A percentile compares a stretch with the other conserved stretches of the same genome.
These are phyloP conservation scores for Paraplagusia blochii DNA, from an alignment of 2,113 vertebrate species.

Conservation along the genomic window DNA sequence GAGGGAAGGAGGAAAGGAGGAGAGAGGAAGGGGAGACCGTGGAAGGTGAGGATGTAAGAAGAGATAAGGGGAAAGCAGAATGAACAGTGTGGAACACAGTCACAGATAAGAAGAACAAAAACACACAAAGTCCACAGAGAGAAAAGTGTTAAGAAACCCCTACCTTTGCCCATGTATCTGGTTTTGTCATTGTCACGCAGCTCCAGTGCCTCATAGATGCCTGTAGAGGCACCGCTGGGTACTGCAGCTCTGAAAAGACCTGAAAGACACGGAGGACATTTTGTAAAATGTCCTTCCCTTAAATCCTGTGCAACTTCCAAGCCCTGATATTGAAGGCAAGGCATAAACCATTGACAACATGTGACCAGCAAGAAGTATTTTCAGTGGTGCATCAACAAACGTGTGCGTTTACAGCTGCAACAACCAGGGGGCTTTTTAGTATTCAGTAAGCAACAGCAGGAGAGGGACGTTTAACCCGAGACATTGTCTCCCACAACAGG, in stretches of 20 bases:
- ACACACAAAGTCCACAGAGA: neutral
- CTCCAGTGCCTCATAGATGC: constrained; percentile 96
- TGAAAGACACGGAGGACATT: constrained; percentile 56
- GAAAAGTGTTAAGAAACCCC: neutral
- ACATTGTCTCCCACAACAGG: neutral
- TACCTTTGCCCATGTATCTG: constrained; percentile 95
- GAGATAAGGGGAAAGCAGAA: constrained; percentile 13
- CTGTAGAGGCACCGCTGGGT: constrained; percentile 95
- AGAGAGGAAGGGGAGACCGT: constrained; percentile 32
- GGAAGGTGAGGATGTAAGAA: constrained; percentile 19
- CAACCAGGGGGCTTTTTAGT: neutral
- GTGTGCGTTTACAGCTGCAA: neutral
- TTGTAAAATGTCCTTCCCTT: constrained; percentile 1
- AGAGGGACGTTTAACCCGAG: constrained; percentile 12
- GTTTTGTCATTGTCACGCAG: constrained; percentile 98
- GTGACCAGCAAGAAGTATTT: neutral
- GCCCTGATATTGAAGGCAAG: neutral
- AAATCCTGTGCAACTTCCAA: constrained; percentile 14
- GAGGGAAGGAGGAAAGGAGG: no score
- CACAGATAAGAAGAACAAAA: constrained; percentile 10
- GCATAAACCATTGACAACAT: neutral
- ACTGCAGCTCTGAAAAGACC: constrained; percentile 97
- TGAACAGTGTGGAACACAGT: constrained; percentile 14
- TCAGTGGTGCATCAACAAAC: neutral
- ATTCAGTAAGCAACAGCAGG: constrained; percentile 4